phyloP scores from a whole-genome alignment of 1,140 invertebrate species.

The Lasioglossum baleicum region DNA sequence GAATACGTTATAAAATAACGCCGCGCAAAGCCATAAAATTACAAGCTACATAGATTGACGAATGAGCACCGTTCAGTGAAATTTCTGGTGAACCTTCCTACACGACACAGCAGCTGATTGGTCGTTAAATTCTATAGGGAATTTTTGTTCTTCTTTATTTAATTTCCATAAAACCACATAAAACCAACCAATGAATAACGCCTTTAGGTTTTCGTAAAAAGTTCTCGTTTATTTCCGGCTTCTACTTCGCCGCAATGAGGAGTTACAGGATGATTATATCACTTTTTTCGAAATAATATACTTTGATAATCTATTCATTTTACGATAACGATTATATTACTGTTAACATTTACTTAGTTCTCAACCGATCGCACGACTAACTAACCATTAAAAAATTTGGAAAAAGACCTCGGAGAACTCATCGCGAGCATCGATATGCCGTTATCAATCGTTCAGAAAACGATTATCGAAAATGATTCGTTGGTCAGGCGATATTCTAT shows the following conservation, averaged over 20 bases:
- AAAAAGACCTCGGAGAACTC: slow-evolving; percentile 18
- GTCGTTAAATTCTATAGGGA: neutral
- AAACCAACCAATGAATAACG: too few relatives aligned
- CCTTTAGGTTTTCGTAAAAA: slow-evolving; percentile 8
- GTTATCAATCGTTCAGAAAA: neutral
- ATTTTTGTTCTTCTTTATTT: neutral
- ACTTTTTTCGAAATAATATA: slow-evolving; percentile 10
- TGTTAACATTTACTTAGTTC: slow-evolving; percentile 17
- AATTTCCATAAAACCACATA: too few relatives aligned
- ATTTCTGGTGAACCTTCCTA: too few relatives aligned
- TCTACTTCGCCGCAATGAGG: neutral
- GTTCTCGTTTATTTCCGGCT: slow-evolving; percentile 3
- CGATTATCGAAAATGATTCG: slow-evolving; percentile 7
- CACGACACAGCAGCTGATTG: neutral
- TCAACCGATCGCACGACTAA: slow-evolving; percentile 9
- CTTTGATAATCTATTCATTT: slow-evolving; percentile 27
- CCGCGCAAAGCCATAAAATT: neutral
- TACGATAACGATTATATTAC: slow-evolving; percentile 28
- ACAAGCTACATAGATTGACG: neutral
- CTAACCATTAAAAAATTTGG: slow-evolving; percentile 26
- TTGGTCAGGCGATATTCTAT: slow-evolving; percentile 17
- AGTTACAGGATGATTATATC: slow-evolving; percentile 12
- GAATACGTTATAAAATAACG: neutral
- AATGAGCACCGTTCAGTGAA: neutral
- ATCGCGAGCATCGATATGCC: neutral